Evolutionary conservation across 2,888 invertebrate genomes (phyloP), one percentile per base, ranked within the genome.

Genomic region (Patella ulyssiponensis): DNA sequence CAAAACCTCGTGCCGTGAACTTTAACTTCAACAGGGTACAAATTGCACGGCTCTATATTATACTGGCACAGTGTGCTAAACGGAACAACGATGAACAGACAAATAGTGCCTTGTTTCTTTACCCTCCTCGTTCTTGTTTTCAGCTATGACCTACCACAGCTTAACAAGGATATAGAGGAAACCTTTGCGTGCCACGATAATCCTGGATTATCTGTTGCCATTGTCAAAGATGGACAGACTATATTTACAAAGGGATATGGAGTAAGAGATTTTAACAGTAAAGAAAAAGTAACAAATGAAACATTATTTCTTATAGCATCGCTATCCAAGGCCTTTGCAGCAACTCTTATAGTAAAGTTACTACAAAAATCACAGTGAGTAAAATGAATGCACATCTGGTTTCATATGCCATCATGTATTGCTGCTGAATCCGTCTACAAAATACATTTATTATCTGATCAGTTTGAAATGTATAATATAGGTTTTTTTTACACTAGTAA

Each of bases 221-320:
- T 85, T 1, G 85, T 86, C 4, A 80, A 80, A 23, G 73, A 84
- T 70, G 84, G 83, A 1, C 44, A 80, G 52, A 75, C 81, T 4
- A 44, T 82, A 5, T 77, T 78, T 69, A 74, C 82, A 2, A 73
- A 81, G 14, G 86, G 85, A 0, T 86, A 79, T 75, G 86, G 86
- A 0, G 70, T 80, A 4, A 82, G 80, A 56, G 70, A 78, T 33
- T 12, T 76, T 2, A 76, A 81, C 3, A 76, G 71, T 27, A 77
- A 77, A 4, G 79, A 79, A 74, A 79, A 82, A 20, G 85, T 85
- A 7, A 82, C 83, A 12, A 85, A 83, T 52, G 73, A 77, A 52
- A 85, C 86, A 1, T 54, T 84, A 69, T 86, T 86, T 77, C 83
- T 85, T 15, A 80, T 86, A 3, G 86, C 85, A 3, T 84, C 84